Percentiles rank a stretch among this genome's conserved stretches.
Evolutionary conservation across 2,888 invertebrate species (phyloP).

Genomic region (Eupelmus urozonus): DNA sequence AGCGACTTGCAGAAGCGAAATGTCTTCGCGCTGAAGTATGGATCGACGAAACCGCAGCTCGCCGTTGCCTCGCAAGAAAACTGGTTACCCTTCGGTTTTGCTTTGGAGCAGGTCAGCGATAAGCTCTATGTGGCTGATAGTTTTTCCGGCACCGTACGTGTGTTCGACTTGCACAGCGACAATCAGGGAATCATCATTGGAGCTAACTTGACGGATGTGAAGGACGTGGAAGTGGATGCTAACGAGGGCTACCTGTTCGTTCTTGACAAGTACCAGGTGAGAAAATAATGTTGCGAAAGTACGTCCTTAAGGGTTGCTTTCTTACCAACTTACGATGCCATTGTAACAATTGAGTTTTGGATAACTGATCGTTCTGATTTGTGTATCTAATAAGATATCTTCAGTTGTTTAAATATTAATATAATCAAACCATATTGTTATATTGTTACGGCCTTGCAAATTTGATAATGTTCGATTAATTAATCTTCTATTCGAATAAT

Average conservation of each 20-base stretch:
- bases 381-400: background rate
- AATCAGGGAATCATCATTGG: background rate
- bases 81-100: constrained; percentile 23
- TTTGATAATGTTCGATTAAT: too few species aligned
- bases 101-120: constrained; percentile 5
- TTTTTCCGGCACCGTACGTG: background rate
- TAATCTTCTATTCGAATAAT: background rate
- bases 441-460: too few species aligned
- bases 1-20: background rate
- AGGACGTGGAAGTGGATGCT: background rate
- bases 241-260: constrained; percentile 32
- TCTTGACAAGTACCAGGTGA: constrained; percentile 28
- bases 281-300: background rate
- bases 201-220: background rate
- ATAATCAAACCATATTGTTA: too few species aligned
- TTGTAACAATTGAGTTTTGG: background rate
- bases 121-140: constrained; percentile 34
- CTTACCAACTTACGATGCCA: too few species aligned
- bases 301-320: too few species aligned
- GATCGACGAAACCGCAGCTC: background rate
- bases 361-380: background rate
- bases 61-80: background rate
- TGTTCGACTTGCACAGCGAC: constrained; percentile 5
- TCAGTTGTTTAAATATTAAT: too few species aligned
- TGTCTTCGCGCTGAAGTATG: background rate